Evolutionary conservation across 2,797 vertebrate species (phyloP), one percentile per base, ranked within the genome.

Genomic region (Syngnathus rostellatus): DNA sequence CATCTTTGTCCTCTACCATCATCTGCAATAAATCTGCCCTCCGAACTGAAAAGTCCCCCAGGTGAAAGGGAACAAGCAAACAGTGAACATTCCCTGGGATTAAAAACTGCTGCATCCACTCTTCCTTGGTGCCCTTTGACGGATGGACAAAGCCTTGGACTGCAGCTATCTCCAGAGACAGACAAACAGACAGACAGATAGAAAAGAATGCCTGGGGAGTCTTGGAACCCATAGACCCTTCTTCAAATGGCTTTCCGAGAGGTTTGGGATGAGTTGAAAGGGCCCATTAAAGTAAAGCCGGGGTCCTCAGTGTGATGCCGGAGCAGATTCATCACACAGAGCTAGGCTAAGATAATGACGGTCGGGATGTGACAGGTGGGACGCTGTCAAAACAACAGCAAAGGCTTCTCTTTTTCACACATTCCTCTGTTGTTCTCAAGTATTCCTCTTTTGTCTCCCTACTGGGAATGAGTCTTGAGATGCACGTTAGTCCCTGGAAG

Each of bases 181-280:
- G 17, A 82, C 87, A 84, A 77, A 88, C 88, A 88, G 81, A 84
- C 87, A 83, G 77, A 86, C 85, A 86, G 83, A 85, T 83, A 64
- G 88, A 62, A 83, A 87, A 84, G 77, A 86, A 86, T 85, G 83
- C 85, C 88, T 74, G 78, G 88, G 90, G 89, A 90, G 85, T 88
- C 88, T 89, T 91, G 89, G 88, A 90, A 90, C 89, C 89, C 86
- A 88, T 87, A 85, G 89, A 89, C 87, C 86, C 81, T 84, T 79
- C 85, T 86, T 88, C 86, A 91, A 91, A 91, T 90, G 88, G 86
- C 87, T 91, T 89, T 89, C 88, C 88, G 89, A 89, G 86, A 89
- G 88, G 89, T 85, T 88, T 89, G 84, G 63, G 86, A 78, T 79
- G 63, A 73, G 84, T 82, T 87, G 88, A 89, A 85, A 89, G 89